Evolutionary conservation across 2,888 invertebrate genomes (phyloP), one percentile per base, ranked within the genome.

Genomic region (Eupelmus urozonus): DNA sequence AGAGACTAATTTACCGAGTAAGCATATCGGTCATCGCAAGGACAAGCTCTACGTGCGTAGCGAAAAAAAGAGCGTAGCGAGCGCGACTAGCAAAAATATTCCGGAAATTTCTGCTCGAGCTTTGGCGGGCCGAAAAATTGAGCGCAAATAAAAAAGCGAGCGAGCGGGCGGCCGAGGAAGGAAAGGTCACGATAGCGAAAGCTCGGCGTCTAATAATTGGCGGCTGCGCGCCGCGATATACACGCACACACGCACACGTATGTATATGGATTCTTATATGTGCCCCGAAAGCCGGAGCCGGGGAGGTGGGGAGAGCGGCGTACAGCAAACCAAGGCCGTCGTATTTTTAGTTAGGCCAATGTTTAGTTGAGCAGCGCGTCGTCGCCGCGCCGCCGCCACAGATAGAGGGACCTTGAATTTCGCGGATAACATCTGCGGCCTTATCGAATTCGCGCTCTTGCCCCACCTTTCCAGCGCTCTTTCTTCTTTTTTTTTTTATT

Each of bases 321-420:
- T 85, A 85, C 86, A 85, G 85, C 86, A 86, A 84, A 85, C 86
- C 88, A 88, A 89, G 89, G 89, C 85, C 88, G 85, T 85, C 81
- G 85, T 89, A 88, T 89, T 88, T 88, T 88, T 88, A 89, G 88
- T 88, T 86, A 83, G 85, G 86, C 88, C 87, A 88, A 88, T 88
- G 88, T 89, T 89, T 88, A 87, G 88, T 88, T 89, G 88, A 86
- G 88, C 85, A 72, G 40, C 49, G 67, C 57, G 49, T 40, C 79
- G 72, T 42, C 78, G 57, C 40, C 70, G 85, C 80, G 81, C 74
- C 80, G 80, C 40, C 79, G 76, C 67, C 76, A 62, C 16, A 78
- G 88, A 89, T 88, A 89, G 88, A 87, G 84, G 81, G 88, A 88
- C 89, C 89, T 90, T 90, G 89, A 90, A 89, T 87, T 88, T 87